Evolutionary conservation across 1,140 invertebrate species (phyloP), one percentile per base, ranked within the genome.

Genomic region (Aphelinus certus): DNA sequence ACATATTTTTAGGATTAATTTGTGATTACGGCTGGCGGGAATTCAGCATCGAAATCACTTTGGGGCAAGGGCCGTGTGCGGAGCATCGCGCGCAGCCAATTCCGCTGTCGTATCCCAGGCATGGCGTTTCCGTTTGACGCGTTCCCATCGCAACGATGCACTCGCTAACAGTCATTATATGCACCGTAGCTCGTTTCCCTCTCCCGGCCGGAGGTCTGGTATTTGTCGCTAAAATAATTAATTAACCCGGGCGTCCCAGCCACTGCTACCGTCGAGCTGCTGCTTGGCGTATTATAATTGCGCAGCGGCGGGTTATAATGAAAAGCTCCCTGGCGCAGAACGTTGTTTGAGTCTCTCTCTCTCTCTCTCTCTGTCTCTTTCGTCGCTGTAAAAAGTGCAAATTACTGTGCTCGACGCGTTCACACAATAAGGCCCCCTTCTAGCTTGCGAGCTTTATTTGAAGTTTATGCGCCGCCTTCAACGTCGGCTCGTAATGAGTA

Each of bases 161-260:
- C 26, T 26, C 26, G 26, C 26, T 26, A 26, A 26, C 26, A 26
- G 26, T 26, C 26, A 26, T 26, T 26, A 26, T 26, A 26, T 26
- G 26, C 26, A 26, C 26, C 26, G 26, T 26, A 26, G 26, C 26
- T 26, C 26, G 26, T 26, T 26, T 26, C 26, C 26, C 26, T 26
- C 26, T 26, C 26, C 26, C 26, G 26, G 26, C 26, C 26, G 26
- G 26, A 26, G 26, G 26, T 26, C 60, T 43, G 42, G 61, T 51
- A 61, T 58, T 73, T 66, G 71, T 73, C 71, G 64, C 56, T 74
- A 66, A 68, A 74, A 74, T 74, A 74, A 74, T 68, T 74, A 74
- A 68, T 74, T 68, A 74, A 56, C 72, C 55, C 56, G 55, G 48
- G 53, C 1, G 43, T 10, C 43, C 46, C 43, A 2, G 9, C 3